A percentile compares a stretch with the other conserved stretches of the same genome.
Conservation (phyloP, 2,797 vertebrate species). For the Pipistrellus pygmaeus region DNA sequence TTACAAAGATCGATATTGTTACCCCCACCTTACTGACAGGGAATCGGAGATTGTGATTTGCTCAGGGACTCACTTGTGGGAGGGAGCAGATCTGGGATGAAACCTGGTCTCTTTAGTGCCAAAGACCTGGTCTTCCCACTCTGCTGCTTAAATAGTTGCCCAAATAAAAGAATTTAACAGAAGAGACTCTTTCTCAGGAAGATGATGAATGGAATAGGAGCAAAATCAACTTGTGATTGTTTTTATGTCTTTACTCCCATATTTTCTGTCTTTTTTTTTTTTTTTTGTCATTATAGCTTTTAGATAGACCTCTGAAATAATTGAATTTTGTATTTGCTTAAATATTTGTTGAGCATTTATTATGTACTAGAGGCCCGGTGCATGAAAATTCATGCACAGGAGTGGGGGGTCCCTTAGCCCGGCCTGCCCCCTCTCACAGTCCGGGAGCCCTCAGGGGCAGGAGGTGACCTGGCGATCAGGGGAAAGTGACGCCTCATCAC, state of each 20-base stretch:
- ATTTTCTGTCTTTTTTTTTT: neutral
- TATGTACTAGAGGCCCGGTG: too few relatives aligned
- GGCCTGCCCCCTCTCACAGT: too few relatives aligned
- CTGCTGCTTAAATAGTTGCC: neutral
- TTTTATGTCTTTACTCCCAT: neutral
- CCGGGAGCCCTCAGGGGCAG: too few relatives aligned
- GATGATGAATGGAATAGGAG: neutral
- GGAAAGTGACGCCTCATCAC: too few relatives aligned
- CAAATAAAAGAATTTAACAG: neutral
- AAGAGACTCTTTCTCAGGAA: conserved; percentile 23
- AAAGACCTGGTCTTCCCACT: neutral
- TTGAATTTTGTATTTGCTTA: conserved; percentile 40
- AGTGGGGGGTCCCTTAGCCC: too few relatives aligned
- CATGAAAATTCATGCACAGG: too few relatives aligned
- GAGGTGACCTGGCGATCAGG: too few relatives aligned
- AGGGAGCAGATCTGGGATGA: neutral
- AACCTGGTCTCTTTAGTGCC: neutral
- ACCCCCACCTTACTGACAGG: neutral
- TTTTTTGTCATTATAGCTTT: neutral
- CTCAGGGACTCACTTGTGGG: neutral
- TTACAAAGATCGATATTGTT: neutral
- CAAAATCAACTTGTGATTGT: neutral
- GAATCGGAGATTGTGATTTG: conserved; percentile 3
- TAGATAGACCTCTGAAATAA: neutral
- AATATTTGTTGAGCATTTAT: neutral